A percentile compares a stretch with the other conserved stretches of the same genome.
These are phyloP conservation scores for Megaleporinus macrocephalus DNA, from an alignment of 2,113 vertebrate species.

Conservation along the genomic window DNA sequence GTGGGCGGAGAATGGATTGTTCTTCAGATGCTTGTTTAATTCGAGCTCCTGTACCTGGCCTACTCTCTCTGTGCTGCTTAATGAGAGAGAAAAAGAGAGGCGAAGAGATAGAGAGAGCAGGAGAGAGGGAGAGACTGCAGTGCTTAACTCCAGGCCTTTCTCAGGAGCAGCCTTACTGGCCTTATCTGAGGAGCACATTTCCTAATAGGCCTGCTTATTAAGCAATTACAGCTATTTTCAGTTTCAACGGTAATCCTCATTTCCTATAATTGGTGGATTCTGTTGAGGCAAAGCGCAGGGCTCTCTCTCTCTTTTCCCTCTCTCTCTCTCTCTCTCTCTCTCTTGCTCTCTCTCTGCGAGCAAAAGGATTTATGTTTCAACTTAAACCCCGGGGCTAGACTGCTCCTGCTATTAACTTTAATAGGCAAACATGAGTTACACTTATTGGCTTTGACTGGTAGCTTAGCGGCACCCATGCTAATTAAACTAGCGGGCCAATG, in stretches of 20 bases:
- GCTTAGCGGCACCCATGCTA: conserved; percentile 51
- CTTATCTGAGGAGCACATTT: conserved; percentile 71
- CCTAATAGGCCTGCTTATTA: conserved; percentile 69
- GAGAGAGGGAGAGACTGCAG: conserved; percentile 37
- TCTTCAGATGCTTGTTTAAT: background rate
- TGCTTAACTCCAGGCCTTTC: conserved; percentile 63
- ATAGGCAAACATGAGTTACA: conserved; percentile 65
- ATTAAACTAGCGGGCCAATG: conserved; percentile 42
- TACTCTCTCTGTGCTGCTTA: conserved; percentile 8
- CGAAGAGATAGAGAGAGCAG: background rate
- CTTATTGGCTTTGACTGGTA: conserved; percentile 63
- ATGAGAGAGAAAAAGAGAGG: conserved; percentile 41
- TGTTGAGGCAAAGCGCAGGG: conserved; percentile 55
- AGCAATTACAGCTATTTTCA: conserved; percentile 70
- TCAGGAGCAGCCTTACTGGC: conserved; percentile 56
- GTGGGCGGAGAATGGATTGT: background rate
- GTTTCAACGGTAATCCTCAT: conserved; percentile 75
- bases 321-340: conserved; percentile 40
- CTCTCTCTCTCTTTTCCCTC: conserved; percentile 19
- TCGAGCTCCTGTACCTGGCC: conserved; percentile 11
- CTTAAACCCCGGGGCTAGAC: conserved; percentile 62
- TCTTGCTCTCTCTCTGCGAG: conserved; percentile 36
- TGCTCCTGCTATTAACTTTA: conserved; percentile 61
- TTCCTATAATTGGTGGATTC: conserved; percentile 70
- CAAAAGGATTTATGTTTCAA: conserved; percentile 56